Percentiles rank a stretch among this genome's conserved stretches.
Conservation (phyloP, 2,113 vertebrate genomes). For the Rhabdomys dilectus region DNA sequence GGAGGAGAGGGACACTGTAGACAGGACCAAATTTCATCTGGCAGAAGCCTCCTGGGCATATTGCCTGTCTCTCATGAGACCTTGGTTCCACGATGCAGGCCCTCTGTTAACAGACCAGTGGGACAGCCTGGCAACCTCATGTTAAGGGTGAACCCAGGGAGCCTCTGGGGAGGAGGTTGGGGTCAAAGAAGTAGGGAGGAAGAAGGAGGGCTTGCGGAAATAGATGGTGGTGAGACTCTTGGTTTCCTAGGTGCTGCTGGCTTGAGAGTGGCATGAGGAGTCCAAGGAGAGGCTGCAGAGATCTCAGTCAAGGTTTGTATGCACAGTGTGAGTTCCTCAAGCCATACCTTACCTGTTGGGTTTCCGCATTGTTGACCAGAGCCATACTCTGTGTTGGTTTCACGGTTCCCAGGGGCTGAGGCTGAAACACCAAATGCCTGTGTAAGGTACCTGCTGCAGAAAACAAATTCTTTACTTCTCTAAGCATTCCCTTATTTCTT, state of each 20-base stretch:
- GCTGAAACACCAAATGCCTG: neutral
- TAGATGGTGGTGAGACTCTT: neutral
- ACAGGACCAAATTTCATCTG: neutral
- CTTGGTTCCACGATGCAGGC: neutral
- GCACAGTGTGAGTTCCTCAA: rapidly evolving
- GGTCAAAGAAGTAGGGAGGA: neutral
- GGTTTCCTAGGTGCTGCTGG: neutral
- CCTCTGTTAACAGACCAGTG: neutral
- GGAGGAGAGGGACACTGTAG: neutral
- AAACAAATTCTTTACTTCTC: neutral
- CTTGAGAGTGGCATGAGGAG: neutral
- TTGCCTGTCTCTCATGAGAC: neutral
- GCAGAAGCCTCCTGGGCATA: neutral
- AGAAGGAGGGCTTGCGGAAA: neutral
- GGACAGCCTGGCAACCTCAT: neutral
- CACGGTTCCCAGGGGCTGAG: too few species aligned
- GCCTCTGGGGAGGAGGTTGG: too few species aligned
- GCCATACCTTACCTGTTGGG: neutral
- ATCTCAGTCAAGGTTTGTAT: neutral
- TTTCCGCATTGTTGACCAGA: neutral
- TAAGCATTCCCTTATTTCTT: neutral
- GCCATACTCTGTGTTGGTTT: neutral
- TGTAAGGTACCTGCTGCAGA: neutral
- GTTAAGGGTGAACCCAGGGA: neutral
- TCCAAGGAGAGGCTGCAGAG: neutral